Evolutionary conservation across 2,888 invertebrate genomes (phyloP), one percentile per base, ranked within the genome.

Genomic region (Norana najaformis): DNA sequence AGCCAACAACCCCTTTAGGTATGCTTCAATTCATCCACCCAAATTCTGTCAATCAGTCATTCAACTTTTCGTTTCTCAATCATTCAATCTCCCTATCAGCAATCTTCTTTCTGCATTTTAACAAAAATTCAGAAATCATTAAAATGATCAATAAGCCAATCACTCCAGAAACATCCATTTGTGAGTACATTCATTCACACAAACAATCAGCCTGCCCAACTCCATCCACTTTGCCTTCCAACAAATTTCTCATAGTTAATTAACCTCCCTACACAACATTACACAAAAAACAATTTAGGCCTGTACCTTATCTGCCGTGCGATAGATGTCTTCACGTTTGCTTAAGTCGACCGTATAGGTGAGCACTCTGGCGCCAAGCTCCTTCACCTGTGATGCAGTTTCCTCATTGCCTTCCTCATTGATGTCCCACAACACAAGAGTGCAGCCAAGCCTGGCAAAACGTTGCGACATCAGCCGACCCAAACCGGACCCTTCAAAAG

Each of bases 341-440:
- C 94, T 93, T 39, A 95, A 92, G 91, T 95, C 94, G 20, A 94
- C 93, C 18, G 92, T 93, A 91, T 94, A 94, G 1, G 93, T 90
- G 88, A 89, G 69, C 14, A 69, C 92, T 8, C 89, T n/a, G 35
- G 85, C 92, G 18, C 92, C 92, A 0, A 83, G 53, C 34, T 89
- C 88, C 53, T 85, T 36, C 85, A 92, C 90, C 47, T 53, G 88
- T 38, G 88, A 88, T 39, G 93, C 93, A 6, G 94, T 94, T 91
- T 93, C 93, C 83, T 93, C 92, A 91, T 94, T 94, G 8, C 93
- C 93, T 83, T 92, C 90, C 36, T 93, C 89, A 91, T 94, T 93
- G 41, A 95, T 93, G 91, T 95, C 95, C 94, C 94, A 94, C 41
- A 95, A 92, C 1, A 95, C 93, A 36, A 95, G 90, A 3, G 91